These are phyloP conservation scores for Dryocosmus kuriphilus DNA, from an alignment of 2,888 invertebrate species.

Conservation along the genomic window DNA sequence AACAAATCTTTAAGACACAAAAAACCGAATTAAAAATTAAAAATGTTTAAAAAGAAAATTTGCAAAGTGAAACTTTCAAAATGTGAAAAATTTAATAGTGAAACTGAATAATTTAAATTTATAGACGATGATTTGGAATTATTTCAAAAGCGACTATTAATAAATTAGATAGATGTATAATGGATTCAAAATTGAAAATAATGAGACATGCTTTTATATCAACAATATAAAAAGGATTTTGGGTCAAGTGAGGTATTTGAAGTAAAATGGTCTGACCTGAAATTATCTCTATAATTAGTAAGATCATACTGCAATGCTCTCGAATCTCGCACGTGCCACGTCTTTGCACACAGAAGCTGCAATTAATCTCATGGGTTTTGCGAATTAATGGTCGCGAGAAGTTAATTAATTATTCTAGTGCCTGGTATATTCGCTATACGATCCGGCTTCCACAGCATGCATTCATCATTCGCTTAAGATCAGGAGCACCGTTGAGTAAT, in stretches of 20 bases:
- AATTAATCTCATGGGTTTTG: slow-evolving; percentile 46
- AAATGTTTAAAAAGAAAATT: too few species aligned
- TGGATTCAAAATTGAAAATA: too few species aligned
- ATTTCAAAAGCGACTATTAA: too few species aligned
- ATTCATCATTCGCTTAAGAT: slow-evolving; percentile 29
- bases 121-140: too few species aligned
- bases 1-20: too few species aligned
- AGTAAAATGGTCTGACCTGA: not conserved
- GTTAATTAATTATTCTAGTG: slow-evolving; percentile 49
- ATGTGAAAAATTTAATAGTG: too few species aligned
- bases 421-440: slow-evolving; percentile 5
- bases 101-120: too few species aligned
- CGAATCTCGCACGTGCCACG: slow-evolving; percentile 15
- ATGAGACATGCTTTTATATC: too few species aligned
- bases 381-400: slow-evolving; percentile 43
- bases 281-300: slow-evolving; percentile 12
- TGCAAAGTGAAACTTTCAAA: too few species aligned
- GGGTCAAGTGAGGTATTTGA: not conserved
- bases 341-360: slow-evolving; percentile 30
- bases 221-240: not conserved
- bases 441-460: not conserved
- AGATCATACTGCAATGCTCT: slow-evolving; percentile 14
- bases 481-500: not conserved
- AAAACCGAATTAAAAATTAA: too few species aligned
- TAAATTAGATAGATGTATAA: too few species aligned